A percentile compares a stretch with the other conserved stretches of the same genome.
Evolutionary conservation across 2,888 invertebrate genomes (phyloP).

Genomic region (Tortrix viridana): DNA sequence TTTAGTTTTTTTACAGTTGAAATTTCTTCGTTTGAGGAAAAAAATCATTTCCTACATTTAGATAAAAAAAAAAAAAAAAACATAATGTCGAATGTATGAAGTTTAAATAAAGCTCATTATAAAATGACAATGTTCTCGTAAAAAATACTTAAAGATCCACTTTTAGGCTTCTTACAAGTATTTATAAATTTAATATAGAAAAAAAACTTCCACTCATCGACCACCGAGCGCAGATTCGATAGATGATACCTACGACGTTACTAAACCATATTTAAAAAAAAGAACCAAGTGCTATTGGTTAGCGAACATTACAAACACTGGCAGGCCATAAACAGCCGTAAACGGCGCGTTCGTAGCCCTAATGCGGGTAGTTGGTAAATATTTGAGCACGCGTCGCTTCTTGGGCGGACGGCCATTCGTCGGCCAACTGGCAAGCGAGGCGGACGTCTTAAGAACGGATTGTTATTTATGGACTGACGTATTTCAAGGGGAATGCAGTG

Average conservation of each 20-base stretch:
- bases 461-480: not conserved
- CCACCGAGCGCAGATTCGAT: no score
- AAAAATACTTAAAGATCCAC: no score
- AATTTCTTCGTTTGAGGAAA: no score
- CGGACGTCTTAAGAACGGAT: conserved; percentile 55
- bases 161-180: no score
- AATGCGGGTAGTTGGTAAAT: conserved; percentile 77
- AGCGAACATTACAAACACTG: conserved; percentile 12
- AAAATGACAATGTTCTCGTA: no score
- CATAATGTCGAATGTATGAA: no score
- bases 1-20: no score
- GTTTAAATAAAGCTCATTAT: no score
- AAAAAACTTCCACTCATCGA: no score
- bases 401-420: conserved; percentile 50
- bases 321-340: conserved; percentile 49
- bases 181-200: no score
- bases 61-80: no score
- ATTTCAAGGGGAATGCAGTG: not conserved
- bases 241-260: not conserved
- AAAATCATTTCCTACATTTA: no score
- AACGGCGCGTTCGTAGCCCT: conserved; percentile 65
- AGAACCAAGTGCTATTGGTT: conserved; percentile 3
- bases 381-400: conserved; percentile 71
- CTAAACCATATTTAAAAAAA: not conserved
- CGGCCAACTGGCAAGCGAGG: conserved; percentile 51